Evolutionary conservation across 2,888 invertebrate species (phyloP), one percentile per base, ranked within the genome.

Genomic region (Steromphala cineraria): DNA sequence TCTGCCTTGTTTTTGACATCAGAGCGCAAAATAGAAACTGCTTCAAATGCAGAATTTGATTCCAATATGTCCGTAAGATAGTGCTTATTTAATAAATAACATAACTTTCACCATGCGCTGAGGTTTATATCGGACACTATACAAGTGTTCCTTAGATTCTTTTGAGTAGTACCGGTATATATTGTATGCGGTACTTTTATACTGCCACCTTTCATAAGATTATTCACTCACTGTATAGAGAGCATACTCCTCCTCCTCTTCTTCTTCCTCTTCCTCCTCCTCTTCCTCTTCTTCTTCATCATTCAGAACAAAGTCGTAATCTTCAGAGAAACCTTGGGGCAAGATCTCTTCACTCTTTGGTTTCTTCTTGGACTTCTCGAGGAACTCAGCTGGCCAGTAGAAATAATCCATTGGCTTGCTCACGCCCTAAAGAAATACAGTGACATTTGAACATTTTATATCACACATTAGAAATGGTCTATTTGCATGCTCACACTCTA

Each of bases 381-480:
- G 76, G 53, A 86, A 81, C 24, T 86, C 82, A 79, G 92, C 92
- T 83, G 94, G 95, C 95, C 94, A 95, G 90, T 94, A 96, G 95
- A 92, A 96, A 82, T 88, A 94, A 93, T 94, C 95, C 89, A 91
- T 91, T 3, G 96, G 95, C 71, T 93, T 90, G 52, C 89, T 83
- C 0, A 95, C 87, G 0, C 94, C 93, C 87, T 94, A 82, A 5
- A 46, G 46, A 13, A 10, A 46, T 46, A 10, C 46, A 46, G 46
- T 46, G 46, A 46, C 1, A 8, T 46, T 46, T 5, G 13, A 46
- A 46, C 36, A 46, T 8, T 1, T 10, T 4, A 46, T 10, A 4
- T 46, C 1, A 5, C 4, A 3, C 36, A 36, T 5, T 8, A 36
- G 36, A 36, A 36, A 8, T 36, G 8, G 8, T 36, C 36, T 5